These are phyloP conservation scores for Lasius platythorax DNA, from an alignment of 2,888 invertebrate genomes.

Conservation along the genomic window DNA sequence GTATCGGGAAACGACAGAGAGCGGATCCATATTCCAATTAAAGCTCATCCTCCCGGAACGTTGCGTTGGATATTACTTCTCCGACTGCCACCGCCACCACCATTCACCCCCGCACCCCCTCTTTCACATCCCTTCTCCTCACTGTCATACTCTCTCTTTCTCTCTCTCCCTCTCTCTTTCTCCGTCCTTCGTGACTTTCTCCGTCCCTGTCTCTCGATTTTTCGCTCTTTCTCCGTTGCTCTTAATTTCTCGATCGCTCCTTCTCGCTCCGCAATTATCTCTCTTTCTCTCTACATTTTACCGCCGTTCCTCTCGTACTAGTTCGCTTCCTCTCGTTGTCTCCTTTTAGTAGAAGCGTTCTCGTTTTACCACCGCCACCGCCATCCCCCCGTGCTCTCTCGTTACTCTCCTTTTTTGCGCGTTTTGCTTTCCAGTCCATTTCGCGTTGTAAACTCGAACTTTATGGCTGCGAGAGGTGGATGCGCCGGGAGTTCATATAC, in stretches of 20 bases:
- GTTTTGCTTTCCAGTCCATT: conserved; percentile 85
- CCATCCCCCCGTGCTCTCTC: conserved; percentile 69
- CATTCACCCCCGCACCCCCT: conserved; percentile 25
- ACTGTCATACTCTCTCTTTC: conserved; percentile 24
- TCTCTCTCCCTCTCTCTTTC: conserved; percentile 1
- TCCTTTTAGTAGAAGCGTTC: conserved; percentile 67
- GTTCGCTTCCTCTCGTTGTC: conserved; percentile 66
- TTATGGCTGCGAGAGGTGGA: conserved; percentile 81
- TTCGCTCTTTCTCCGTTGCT: conserved; percentile 47
- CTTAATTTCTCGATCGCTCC: conserved; percentile 55
- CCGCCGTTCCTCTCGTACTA: conserved; percentile 52
- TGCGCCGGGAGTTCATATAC: conserved; percentile 78
- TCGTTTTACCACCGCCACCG: conserved; percentile 71
- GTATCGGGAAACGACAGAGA: conserved; percentile 84
- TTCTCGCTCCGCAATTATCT: conserved; percentile 54
- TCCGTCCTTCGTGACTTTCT: conserved; percentile 27
- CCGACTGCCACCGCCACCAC: conserved; percentile 71
- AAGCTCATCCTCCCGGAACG: conserved; percentile 85
- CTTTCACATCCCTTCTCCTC: conserved; percentile 38
- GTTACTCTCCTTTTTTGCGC: conserved; percentile 79
- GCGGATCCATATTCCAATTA: conserved; percentile 85
- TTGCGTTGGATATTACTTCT: conserved; percentile 79
- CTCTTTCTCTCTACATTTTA: conserved; percentile 37
- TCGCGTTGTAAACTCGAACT: conserved; percentile 84
- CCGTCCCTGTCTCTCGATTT: conserved; percentile 35